Evolutionary conservation across 2,888 invertebrate species (phyloP).

Genomic region (Tanypteryx hageni): DNA sequence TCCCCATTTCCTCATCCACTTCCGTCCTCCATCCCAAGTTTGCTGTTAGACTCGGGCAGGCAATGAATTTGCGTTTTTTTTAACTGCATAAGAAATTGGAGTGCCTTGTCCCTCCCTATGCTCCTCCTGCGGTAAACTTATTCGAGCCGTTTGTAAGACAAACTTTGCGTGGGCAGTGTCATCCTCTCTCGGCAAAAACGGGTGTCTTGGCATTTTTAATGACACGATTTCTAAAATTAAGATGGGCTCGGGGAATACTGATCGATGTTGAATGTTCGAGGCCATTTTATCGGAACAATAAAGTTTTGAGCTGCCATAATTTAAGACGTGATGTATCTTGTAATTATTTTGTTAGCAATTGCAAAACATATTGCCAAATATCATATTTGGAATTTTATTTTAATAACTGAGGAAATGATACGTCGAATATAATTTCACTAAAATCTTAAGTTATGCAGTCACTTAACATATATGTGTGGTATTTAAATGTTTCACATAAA

Average conservation of each 20-base stretch:
- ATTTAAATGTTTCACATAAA: too few relatives aligned
- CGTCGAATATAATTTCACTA: too few relatives aligned
- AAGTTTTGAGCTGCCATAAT: too few relatives aligned
- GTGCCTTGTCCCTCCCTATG: conserved; percentile 29
- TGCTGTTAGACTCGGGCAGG: conserved; percentile 50
- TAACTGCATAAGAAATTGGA: conserved; percentile 64
- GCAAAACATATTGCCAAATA: too few relatives aligned
- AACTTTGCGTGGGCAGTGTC: conserved; percentile 64
- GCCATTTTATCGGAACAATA: background rate
- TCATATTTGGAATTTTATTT: too few relatives aligned
- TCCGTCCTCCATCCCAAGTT: conserved; percentile 57
- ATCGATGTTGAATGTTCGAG: conserved; percentile 18
- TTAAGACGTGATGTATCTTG: too few relatives aligned
- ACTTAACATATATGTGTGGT: too few relatives aligned
- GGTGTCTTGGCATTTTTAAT: conserved; percentile 50
- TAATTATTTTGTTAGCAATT: too few relatives aligned
- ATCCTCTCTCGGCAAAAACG: conserved; percentile 48
- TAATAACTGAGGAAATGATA: too few relatives aligned
- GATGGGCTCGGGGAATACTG: conserved; percentile 27
- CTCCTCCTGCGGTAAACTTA: conserved; percentile 48
- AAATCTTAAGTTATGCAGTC: too few relatives aligned
- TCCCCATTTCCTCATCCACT: conserved; percentile 47
- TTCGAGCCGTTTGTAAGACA: conserved; percentile 59
- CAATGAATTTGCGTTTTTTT: conserved; percentile 60
- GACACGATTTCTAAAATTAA: background rate